Conservation (phyloP, 1,140 invertebrate genomes). For the Vanessa atalanta region DNA sequence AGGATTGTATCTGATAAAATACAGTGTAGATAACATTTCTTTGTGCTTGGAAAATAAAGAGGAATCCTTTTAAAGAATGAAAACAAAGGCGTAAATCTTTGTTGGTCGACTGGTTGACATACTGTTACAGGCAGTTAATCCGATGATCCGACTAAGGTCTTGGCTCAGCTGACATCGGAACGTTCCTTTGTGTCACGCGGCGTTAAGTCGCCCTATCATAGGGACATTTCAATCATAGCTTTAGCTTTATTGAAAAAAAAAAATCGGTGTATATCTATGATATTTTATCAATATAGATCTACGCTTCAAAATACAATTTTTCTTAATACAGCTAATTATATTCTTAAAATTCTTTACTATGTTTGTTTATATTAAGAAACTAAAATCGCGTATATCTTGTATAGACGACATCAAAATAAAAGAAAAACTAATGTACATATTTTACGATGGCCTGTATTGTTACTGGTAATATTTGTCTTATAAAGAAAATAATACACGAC, state of each 20-base stretch:
- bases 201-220: constrained; percentile 27
- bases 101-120: constrained; percentile 62
- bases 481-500: constrained; percentile 21
- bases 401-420: background rate
- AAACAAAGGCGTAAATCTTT: constrained; percentile 72
- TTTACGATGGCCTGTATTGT: constrained; percentile 1
- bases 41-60: constrained; percentile 33
- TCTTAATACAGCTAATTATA: background rate
- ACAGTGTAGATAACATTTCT: constrained; percentile 15
- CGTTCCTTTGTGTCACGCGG: constrained; percentile 23
- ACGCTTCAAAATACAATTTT: too few relatives aligned
- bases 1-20: constrained; percentile 1
- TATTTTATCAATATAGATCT: too few relatives aligned
- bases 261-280: too few relatives aligned
- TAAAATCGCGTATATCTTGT: background rate
- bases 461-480: constrained; percentile 23
- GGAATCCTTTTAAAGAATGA: constrained; percentile 62
- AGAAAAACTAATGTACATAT: background rate
- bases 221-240: constrained; percentile 21
- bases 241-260: background rate
- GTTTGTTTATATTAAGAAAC: background rate
- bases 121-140: constrained; percentile 75
- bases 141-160: constrained; percentile 65
- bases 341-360: background rate
- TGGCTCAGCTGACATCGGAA: constrained; percentile 44